Conservation (phyloP, 2,888 invertebrate species). For the Thereva nobilitata region DNA sequence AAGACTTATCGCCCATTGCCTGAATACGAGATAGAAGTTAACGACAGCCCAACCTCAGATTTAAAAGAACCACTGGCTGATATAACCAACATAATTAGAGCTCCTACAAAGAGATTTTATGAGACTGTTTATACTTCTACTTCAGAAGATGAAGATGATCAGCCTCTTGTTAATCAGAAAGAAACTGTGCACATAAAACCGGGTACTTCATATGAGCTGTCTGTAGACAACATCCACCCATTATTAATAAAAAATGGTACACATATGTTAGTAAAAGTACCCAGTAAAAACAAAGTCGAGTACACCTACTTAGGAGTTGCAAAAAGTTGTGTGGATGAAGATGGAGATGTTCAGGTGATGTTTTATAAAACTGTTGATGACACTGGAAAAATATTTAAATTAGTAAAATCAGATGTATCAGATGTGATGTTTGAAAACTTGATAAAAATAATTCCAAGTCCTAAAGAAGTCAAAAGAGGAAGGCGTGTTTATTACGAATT, state of each 20-base stretch:
- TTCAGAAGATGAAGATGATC: too few relatives aligned
- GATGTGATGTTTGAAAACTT: neutral
- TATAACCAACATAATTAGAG: slow-evolving; percentile 8
- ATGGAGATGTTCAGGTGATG: slow-evolving; percentile 8
- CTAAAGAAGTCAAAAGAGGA: neutral
- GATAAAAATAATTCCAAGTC: too few relatives aligned
- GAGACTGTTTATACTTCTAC: too few relatives aligned
- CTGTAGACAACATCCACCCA: too few relatives aligned
- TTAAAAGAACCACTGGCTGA: slow-evolving; percentile 10
- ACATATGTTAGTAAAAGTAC: too few relatives aligned
- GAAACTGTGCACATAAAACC: too few relatives aligned
- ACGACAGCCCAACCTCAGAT: slow-evolving; percentile 8
- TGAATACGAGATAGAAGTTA: neutral
- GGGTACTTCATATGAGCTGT: too few relatives aligned
- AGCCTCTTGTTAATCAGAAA: too few relatives aligned
- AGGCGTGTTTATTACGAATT: slow-evolving; percentile 8
- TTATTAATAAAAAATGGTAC: too few relatives aligned
- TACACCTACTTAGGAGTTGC: too few relatives aligned
- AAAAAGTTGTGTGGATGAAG: neutral
- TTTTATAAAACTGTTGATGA: slow-evolving; percentile 10
- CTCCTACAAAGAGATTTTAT: slow-evolving; percentile 2
- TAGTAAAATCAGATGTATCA: slow-evolving; percentile 5
- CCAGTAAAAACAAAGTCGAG: too few relatives aligned
- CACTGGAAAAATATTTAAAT: slow-evolving; percentile 10
- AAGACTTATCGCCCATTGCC: too few relatives aligned